These are phyloP conservation scores for Erinaceus europaeus DNA, from an alignment of 2,113 vertebrate species.

Conservation along the genomic window DNA sequence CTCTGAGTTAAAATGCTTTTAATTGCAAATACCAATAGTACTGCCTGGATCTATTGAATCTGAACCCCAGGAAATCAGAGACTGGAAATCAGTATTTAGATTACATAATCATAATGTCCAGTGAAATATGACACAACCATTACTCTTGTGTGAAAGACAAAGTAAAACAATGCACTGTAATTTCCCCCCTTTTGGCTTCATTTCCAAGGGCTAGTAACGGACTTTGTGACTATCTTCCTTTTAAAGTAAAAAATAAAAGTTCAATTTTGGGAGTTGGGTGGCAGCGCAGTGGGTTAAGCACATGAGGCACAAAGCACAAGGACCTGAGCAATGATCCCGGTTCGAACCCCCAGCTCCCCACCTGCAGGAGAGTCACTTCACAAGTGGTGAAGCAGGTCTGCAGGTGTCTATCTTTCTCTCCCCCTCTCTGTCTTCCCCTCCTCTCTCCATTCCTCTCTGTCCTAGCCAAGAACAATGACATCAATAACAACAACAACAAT, in stretches of 20 bases:
- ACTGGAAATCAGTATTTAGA: neutral
- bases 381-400: no score
- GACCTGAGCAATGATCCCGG: no score
- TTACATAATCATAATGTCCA: neutral
- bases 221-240: conserved; percentile 11
- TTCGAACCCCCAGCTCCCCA: no score
- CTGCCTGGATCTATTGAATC: neutral
- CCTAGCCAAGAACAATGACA: no score
- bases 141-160: neutral
- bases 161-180: neutral
- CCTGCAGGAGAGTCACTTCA: no score
- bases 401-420: no score
- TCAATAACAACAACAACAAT: no score
- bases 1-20: neutral
- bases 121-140: neutral
- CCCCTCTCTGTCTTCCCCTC: no score
- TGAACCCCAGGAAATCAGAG: neutral
- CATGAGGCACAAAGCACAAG: no score
- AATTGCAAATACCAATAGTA: neutral
- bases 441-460: no score
- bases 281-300: no score
- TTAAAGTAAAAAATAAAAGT: conserved; percentile 31
- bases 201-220: conserved; percentile 13
- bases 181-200: conserved; percentile 11
- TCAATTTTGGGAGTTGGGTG: no score